Conservation (phyloP, 2,888 invertebrate species). For the Patella depressa region DNA sequence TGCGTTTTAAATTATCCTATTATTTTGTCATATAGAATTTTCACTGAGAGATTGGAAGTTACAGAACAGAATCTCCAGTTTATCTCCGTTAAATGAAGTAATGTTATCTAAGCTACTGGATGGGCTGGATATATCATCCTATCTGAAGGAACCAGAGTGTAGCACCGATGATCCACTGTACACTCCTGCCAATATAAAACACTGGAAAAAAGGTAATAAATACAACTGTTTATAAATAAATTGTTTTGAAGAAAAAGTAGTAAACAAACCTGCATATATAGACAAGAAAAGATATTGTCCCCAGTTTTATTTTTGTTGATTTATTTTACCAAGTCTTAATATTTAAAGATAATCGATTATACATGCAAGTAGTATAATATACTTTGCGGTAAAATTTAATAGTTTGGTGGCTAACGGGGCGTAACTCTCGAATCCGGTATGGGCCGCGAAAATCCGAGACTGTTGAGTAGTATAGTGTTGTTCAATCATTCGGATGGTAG, state of each 20-base stretch:
- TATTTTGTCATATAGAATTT: constrained; percentile 18
- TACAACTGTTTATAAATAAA: neutral
- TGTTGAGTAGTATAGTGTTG: too few relatives aligned
- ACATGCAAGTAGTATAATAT: too few relatives aligned
- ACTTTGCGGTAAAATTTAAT: too few relatives aligned
- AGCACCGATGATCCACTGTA: constrained; percentile 7
- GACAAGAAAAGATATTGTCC: neutral
- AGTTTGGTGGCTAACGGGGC: too few relatives aligned
- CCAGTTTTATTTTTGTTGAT: too few relatives aligned
- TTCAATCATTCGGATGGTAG: too few relatives aligned
- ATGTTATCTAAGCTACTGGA: constrained; percentile 31
- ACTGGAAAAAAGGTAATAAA: constrained; percentile 28
- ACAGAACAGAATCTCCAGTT: constrained; percentile 16
- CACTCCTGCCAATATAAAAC: constrained; percentile 15
- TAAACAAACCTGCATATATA: neutral
- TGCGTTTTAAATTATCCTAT: too few relatives aligned
- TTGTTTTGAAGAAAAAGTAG: too few relatives aligned
- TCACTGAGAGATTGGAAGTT: constrained; percentile 20
- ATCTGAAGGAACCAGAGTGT: constrained; percentile 29
- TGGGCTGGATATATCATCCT: constrained; percentile 34
- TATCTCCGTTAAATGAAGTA: neutral
- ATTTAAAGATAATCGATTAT: too few relatives aligned
- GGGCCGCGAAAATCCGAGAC: too few relatives aligned
- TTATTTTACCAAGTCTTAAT: too few relatives aligned
- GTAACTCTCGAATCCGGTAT: too few relatives aligned